Evolutionary conservation across 2,888 invertebrate genomes (phyloP).

Genomic region (Ypsolopha scabrella): DNA sequence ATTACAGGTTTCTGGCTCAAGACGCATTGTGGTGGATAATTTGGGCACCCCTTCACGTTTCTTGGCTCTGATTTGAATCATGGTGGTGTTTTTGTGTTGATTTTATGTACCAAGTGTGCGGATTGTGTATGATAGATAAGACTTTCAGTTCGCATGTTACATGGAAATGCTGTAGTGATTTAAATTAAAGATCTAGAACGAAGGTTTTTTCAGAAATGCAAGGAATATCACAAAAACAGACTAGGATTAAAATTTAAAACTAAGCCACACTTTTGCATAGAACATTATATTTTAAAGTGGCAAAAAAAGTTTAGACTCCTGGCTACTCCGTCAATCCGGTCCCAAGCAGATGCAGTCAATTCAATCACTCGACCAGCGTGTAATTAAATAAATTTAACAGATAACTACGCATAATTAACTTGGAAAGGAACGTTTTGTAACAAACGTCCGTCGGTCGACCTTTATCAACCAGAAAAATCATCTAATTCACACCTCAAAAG

Average conservation of each 20-base stretch:
- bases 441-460: conserved; percentile 47
- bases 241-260: no score
- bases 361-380: conserved; percentile 18
- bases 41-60: conserved; percentile 41
- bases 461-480: conserved; percentile 64
- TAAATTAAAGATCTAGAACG: no score
- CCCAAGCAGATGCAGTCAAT: conserved; percentile 1
- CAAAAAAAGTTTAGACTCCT: no score
- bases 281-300: no score
- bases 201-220: no score
- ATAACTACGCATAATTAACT: conserved; percentile 60
- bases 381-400: conserved; percentile 62
- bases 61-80: conserved; percentile 15
- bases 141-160: no score
- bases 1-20: conserved; percentile 38
- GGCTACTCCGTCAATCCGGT: background rate
- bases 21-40: conserved; percentile 45
- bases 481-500: conserved; percentile 61
- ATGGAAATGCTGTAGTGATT: no score
- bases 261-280: no score
- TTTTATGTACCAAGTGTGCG: background rate
- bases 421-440: conserved; percentile 45
- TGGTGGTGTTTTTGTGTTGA: conserved; percentile 11
- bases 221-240: no score
- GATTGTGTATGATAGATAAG: no score